Percentiles rank a stretch among this genome's conserved stretches.
Evolutionary conservation across 1,140 invertebrate genomes (phyloP).

Genomic region (Drosophila varians): DNA sequence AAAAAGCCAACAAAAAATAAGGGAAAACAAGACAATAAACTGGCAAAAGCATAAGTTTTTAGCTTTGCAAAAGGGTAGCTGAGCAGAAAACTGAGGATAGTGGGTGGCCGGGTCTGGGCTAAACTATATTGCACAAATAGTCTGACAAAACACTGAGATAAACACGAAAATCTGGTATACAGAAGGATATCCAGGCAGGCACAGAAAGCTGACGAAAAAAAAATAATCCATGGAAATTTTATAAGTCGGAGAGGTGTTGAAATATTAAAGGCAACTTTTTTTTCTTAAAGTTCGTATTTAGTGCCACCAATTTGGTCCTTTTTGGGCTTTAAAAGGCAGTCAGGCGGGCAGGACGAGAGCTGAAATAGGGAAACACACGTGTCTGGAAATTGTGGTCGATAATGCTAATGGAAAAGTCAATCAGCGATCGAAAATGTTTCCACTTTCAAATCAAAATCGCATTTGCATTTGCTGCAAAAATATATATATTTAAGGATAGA

Average conservation of each 20-base stretch:
- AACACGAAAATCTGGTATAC: neutral
- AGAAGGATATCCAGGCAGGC: neutral
- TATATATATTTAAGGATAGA: too few relatives aligned
- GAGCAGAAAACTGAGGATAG: conserved; percentile 16
- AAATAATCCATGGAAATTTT: too few relatives aligned
- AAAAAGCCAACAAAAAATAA: conserved; percentile 29
- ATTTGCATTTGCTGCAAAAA: conserved; percentile 4
- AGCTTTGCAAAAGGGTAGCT: conserved; percentile 26
- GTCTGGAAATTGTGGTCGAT: neutral
- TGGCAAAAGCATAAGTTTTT: conserved; percentile 69
- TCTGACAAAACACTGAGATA: conserved; percentile 16
- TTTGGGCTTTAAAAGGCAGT: conserved; percentile 15
- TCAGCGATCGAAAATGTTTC: conserved; percentile 32
- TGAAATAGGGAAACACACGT: too few relatives aligned
- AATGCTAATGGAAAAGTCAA: conserved; percentile 47
- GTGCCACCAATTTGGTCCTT: neutral
- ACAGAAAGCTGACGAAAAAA: too few relatives aligned
- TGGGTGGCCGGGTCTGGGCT: neutral
- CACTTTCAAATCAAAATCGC: conserved; percentile 11
- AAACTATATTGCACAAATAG: conserved; percentile 13
- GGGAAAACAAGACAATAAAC: conserved; percentile 73
- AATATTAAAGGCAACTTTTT: too few relatives aligned
- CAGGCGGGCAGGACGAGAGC: neutral
- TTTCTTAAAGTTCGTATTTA: conserved; percentile 10
- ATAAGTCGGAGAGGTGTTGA: neutral